Percentiles rank a stretch among this genome's conserved stretches.
Conservation (phyloP, 1,140 invertebrate species). For the Calephelis nemesis region DNA sequence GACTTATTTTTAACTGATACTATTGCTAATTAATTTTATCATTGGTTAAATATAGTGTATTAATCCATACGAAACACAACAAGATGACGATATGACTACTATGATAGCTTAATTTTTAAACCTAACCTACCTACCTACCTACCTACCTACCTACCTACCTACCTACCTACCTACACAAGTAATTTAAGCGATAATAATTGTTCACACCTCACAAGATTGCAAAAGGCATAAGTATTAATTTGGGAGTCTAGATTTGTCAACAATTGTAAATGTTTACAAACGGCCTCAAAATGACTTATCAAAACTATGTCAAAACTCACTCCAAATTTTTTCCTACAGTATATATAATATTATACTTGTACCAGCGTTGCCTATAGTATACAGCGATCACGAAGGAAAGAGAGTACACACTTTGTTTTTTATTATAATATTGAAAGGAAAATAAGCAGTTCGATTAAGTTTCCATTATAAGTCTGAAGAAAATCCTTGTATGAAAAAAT, state of each 20-base stretch:
- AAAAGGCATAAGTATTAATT: background rate
- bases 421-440: background rate
- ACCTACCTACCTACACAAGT: background rate
- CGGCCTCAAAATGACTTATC: conserved; percentile 25
- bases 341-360: conserved; percentile 34
- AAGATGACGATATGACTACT: no score
- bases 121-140: background rate
- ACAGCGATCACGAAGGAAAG: conserved; percentile 16
- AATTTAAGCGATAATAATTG: background rate
- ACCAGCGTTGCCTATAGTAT: conserved; percentile 45
- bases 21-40: no score
- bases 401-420: background rate
- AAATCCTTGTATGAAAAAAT: no score
- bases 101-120: no score
- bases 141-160: background rate
- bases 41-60: no score
- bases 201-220: background rate
- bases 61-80: no score
- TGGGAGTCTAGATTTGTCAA: background rate
- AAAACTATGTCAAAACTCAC: conserved; percentile 36
- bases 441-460: background rate
- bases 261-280: conserved; percentile 28
- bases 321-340: conserved; percentile 28
- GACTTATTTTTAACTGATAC: no score
- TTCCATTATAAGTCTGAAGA: no score